Base-by-base conservation (phyloP, 2,888 invertebrate species). In the Acanthosepion esculentum region DNA sequence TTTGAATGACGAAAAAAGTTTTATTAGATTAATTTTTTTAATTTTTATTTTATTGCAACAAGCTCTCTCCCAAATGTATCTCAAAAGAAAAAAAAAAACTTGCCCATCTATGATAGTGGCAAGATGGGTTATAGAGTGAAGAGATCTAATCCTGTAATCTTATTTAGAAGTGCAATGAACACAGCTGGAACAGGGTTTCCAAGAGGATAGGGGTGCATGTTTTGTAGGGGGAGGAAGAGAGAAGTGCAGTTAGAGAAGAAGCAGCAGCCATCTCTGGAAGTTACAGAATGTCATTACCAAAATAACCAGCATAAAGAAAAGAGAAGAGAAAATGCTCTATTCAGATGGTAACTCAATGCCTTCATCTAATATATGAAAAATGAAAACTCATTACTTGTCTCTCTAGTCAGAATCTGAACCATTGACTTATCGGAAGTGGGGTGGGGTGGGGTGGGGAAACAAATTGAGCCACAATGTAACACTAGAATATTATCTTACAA, bases 261-360 rank as follows among this genome's bases (percentile, higher is more conserved):
- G n/a, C 10, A 78, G 33, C n/a, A 78, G n/a, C n/a, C 78, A 78
- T n/a, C n/a, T 78, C n/a, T 78, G n/a, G 78, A n/a, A n/a, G n/a
- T 33, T 78, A 78, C n/a, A 78, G 78, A n/a, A 78, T 29, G 15
- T 78, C n/a, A 78, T 78, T 33, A 78, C 78, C n/a, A 78, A 78
- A 78, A 78, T n/a, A 33, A 78, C 12, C 59, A 59, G 59, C 23
- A 59, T 59, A 23, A 59, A 33, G 6, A 78, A n/a, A 78, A 78
- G 6, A n/a, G 15, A 78, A 78, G 7, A 78, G n/a, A 78, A 33
- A 78, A n/a, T 78, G 29, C 29, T 78, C 78, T n/a, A 78, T n/a
- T 78, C 78, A 78, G 78, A n/a, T 78, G 78, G 78, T 78, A 78
- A 78, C n/a, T 78, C n/a, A n/a, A 78, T 78, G 78, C 78, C 78